Base-by-base conservation (phyloP, 2,888 invertebrate genomes). In the Podotricha telesiphe region DNA sequence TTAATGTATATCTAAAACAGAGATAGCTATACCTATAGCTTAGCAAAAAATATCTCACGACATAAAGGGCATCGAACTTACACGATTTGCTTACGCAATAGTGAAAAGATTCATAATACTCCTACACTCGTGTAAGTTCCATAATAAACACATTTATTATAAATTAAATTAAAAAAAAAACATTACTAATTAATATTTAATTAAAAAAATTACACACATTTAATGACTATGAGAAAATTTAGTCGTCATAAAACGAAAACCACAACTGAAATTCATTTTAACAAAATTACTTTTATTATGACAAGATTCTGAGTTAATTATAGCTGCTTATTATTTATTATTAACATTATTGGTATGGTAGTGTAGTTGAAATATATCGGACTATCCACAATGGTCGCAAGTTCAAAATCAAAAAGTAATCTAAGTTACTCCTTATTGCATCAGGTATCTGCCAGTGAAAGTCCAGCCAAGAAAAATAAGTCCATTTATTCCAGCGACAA, bases 31-130 rank as follows among this genome's bases (percentile, higher is more conserved):
- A 50, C 5, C 1, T 11, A 45, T 42, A 13, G 34, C 34, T 3
- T 59, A 45, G n/a, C 20, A 59, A 59, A 58, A 59, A 59, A 58
- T 58, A 40, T 17, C 20, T 10, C 58, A 59, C n/a, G 59, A 45
- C 22, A 59, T n/a, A 53, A 51, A 67, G 51, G 61, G 48, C 51
- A 34, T 61, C 42, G 61, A 61, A 67, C 61, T 59, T 59, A n/a
- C 45, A 58, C 42, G 22, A 45, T 59, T 59, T 45, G 59, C 42
- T 59, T 62, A 62, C 62, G 48, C 47, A 62, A 62, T 34, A 37
- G 47, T 28, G 62, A 62, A 62, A 62, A 62, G 19, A 34, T 7
- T 34, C 11, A 28, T 19, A 13, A 34, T 19, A 19, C 7, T 48
- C 6, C 28, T 15, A 13, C 4, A 6, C n/a, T 34, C 7, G 10